Evolutionary conservation across 2,113 vertebrate genomes (phyloP), one percentile per base, ranked within the genome.

Genomic region (Paramisgurnus dabryanus): DNA sequence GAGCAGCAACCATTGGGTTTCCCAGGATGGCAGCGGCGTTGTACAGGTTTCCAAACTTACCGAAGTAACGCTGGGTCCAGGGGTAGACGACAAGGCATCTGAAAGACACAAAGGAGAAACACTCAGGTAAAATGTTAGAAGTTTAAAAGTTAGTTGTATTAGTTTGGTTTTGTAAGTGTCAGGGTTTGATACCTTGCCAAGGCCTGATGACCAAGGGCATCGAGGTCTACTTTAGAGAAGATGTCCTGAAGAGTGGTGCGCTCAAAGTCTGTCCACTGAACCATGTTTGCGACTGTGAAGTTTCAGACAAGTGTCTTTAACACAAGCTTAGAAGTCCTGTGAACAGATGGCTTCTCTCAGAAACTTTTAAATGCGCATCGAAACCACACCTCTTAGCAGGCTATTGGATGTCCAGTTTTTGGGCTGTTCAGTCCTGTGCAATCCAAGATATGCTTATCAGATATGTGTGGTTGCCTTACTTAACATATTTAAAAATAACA

Each of bases 1-100:
- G 94, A 22, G 73, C 78, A 39, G 82, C 79, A 9, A 88, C 79
- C 34, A 65, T 76, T 4, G 82, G 61, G 76, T 88, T 87, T 4
- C 47, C 76, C 39, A 79, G 66, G 67, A 94, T 83, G 76, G 94
- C 92, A 64, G 67, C 53, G 0, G 92, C 92, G 76, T 90, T 93
- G 18, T 83, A 86, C 83, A 92, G 90, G 84, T 95, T 88, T 11
- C 94, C 93, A 0, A 94, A 95, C 49, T 91, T 83, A 5, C 88
- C 82, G 83, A 97, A 97, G 88, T 97, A 94, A 74, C 94, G 93
- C 92, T 95, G 95, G 0, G 92, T 92, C 87, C 87, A 89, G 0
- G 94, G 95, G 57, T 79, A 93, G 81, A 90, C 90, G 67, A 39
- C 0, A 81, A 96, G 95, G 67, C 94, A 88, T 74, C 91, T 92